These are phyloP conservation scores for Larimichthys crocea DNA, from an alignment of 2,113 vertebrate species.

Conservation along the genomic window DNA sequence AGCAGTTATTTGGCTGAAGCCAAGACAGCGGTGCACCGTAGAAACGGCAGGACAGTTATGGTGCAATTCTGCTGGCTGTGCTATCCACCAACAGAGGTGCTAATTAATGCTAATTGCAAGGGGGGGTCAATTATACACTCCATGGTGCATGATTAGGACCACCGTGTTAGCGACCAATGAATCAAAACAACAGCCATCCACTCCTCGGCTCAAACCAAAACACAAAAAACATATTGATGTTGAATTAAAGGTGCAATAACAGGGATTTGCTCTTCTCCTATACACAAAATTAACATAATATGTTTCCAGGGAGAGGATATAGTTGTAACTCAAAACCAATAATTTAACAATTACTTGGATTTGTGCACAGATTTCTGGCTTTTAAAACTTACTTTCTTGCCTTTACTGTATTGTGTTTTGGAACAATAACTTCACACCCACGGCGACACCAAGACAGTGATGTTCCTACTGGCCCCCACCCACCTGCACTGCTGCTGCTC, in stretches of 20 bases:
- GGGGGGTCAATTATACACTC: constrained; percentile 75
- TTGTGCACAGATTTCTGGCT: constrained; percentile 8
- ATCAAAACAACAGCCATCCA: constrained; percentile 66
- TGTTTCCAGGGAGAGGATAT: not conserved
- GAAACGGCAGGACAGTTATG: constrained; percentile 60
- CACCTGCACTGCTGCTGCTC: constrained; percentile 3
- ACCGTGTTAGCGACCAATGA: constrained; percentile 54
- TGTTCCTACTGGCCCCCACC: constrained; percentile 1
- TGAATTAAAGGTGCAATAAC: constrained; percentile 45
- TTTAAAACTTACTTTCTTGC: constrained; percentile 4
- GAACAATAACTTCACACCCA: constrained; percentile 28
- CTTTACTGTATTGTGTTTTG: not conserved
- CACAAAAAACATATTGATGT: constrained; percentile 24
- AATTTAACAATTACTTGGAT: constrained; percentile 23
- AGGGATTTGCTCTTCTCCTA: constrained; percentile 13
- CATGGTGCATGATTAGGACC: constrained; percentile 68
- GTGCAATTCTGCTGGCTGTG: constrained; percentile 64
- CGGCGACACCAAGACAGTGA: not conserved
- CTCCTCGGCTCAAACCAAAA: constrained; percentile 20
- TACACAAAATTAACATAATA: constrained; percentile 20
- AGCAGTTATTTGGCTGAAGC: constrained; percentile 55
- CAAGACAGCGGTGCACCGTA: constrained; percentile 42
- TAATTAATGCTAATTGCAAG: constrained; percentile 79
- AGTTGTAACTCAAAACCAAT: constrained; percentile 19
- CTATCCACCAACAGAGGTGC: constrained; percentile 72